These are phyloP conservation scores for Lasius fuliginosus DNA, from an alignment of 2,888 invertebrate species.

Conservation along the genomic window DNA sequence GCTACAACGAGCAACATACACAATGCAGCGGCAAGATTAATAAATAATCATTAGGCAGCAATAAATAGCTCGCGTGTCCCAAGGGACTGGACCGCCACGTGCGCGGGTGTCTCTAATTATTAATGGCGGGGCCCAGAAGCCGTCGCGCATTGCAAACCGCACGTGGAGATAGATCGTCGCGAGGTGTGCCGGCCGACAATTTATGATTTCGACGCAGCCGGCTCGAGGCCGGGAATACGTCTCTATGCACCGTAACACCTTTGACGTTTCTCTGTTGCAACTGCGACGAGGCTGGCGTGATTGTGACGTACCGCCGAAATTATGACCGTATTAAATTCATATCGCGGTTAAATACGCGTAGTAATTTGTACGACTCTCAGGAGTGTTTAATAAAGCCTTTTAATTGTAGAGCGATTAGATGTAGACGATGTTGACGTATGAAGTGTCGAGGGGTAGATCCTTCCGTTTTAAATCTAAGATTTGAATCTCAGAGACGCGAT, in stretches of 20 bases:
- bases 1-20: constrained; percentile 19
- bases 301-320: neutral
- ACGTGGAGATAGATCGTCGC: constrained; percentile 74
- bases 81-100: constrained; percentile 58
- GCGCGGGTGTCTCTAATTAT: constrained; percentile 77
- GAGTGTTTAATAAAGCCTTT: neutral
- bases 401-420: neutral
- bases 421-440: neutral
- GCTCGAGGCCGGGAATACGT: constrained; percentile 24
- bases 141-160: constrained; percentile 69
- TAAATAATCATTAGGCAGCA: constrained; percentile 85
- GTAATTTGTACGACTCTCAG: neutral
- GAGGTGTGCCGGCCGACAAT: constrained; percentile 68
- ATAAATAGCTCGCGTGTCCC: constrained; percentile 82
- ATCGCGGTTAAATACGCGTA: neutral
- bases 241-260: constrained; percentile 20
- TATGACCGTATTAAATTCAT: neutral
- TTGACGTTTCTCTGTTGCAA: neutral
- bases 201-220: constrained; percentile 70
- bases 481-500: neutral
- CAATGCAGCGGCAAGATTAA: constrained; percentile 78
- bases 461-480: neutral
- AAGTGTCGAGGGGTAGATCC: neutral
- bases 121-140: constrained; percentile 73
- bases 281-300: neutral